Evolutionary conservation across 2,888 invertebrate species (phyloP).

Genomic region (Nyleta sp.): DNA sequence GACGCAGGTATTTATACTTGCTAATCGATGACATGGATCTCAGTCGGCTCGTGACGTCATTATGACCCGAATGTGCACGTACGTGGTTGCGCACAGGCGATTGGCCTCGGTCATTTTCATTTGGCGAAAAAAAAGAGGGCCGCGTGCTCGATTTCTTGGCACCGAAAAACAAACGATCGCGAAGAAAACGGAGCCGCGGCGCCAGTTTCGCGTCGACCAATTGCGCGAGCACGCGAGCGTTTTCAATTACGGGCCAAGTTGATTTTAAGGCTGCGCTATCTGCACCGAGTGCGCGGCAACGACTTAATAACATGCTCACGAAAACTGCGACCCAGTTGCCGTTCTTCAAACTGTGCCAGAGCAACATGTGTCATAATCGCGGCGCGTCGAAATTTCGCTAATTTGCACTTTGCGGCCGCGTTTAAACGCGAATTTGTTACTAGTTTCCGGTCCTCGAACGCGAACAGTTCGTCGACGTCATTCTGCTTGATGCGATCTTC

Average conservation of each 20-base stretch:
- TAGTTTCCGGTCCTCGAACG: too few relatives aligned
- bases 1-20: slow-evolving; percentile 68
- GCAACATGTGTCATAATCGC: slow-evolving; percentile 53
- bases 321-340: slow-evolving; percentile 26
- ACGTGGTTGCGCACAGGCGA: slow-evolving; percentile 28
- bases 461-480: too few relatives aligned
- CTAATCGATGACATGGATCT: slow-evolving; percentile 72
- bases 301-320: slow-evolving; percentile 23
- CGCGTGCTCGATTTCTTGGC: too few relatives aligned
- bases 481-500: too few relatives aligned
- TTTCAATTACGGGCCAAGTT: too few relatives aligned
- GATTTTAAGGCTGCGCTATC: too few relatives aligned
- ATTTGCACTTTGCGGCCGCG: slow-evolving; percentile 49
- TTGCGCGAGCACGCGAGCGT: too few relatives aligned
- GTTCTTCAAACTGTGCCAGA: slow-evolving; percentile 24
- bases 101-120: slow-evolving; percentile 35
- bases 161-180: too few relatives aligned
- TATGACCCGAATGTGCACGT: slow-evolving; percentile 64
- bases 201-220: too few relatives aligned
- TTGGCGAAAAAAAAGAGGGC: slow-evolving; percentile 49
- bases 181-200: too few relatives aligned
- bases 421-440: too few relatives aligned
- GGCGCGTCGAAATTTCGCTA: slow-evolving; percentile 39
- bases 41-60: slow-evolving; percentile 67
- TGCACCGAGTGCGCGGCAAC: background rate